Conservation (phyloP, 2,797 vertebrate genomes). For the Diceros bicornis region DNA sequence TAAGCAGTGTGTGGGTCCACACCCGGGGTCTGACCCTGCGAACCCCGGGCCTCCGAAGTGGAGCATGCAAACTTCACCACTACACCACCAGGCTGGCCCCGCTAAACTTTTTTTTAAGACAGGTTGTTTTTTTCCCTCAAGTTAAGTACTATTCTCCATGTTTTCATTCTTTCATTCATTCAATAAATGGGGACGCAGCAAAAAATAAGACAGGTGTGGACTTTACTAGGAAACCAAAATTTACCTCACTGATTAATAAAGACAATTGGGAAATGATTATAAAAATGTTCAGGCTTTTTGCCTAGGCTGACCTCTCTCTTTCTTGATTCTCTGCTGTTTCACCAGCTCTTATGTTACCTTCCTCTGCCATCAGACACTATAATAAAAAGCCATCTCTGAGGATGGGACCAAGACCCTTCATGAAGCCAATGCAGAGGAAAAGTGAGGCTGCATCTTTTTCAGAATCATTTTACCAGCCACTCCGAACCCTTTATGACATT, state of each 20-base stretch:
- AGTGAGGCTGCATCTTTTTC: neutral
- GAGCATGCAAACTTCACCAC: too few relatives aligned
- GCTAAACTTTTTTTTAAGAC: neutral
- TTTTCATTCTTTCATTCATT: neutral
- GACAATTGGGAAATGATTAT: neutral
- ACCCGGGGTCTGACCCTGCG: too few relatives aligned
- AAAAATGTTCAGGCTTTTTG: neutral
- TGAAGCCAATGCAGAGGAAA: neutral
- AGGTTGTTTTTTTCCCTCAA: neutral
- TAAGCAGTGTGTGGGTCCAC: too few relatives aligned
- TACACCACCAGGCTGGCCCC: too few relatives aligned
- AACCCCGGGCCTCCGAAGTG: too few relatives aligned
- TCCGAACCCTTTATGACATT: neutral
- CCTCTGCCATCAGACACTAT: neutral
- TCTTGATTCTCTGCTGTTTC: neutral
- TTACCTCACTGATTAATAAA: neutral
- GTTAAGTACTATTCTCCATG: neutral
- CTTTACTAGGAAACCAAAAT: slow-evolving; percentile 21
- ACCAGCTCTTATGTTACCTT: neutral
- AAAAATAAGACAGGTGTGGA: neutral
- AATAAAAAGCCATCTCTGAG: slow-evolving; percentile 24
- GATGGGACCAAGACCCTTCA: neutral
- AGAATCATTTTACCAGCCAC: neutral
- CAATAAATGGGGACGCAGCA: neutral
- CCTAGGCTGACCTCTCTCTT: neutral